Evolutionary conservation across 2,888 invertebrate species (phyloP).

Genomic region (Apamea anceps): DNA sequence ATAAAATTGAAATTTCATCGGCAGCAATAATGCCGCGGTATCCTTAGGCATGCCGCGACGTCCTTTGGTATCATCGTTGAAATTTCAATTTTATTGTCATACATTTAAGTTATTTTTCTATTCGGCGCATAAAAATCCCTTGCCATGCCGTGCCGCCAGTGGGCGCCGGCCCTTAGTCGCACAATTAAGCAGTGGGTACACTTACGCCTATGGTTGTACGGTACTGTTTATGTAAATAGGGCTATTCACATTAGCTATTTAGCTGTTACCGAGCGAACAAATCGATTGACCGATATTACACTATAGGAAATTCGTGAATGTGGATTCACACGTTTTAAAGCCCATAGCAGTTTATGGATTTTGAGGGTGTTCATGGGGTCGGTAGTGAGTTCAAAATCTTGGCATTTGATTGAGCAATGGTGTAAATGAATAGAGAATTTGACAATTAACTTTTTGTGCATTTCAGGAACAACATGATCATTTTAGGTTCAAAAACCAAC

Average conservation of each 20-base stretch:
- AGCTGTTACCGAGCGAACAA: neutral
- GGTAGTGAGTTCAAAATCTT: neutral
- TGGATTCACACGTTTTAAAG: neutral
- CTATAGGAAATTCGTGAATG: neutral
- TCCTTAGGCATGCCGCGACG: too few species aligned
- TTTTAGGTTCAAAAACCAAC: too few species aligned
- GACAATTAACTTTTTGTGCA: neutral
- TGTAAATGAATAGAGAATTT: neutral
- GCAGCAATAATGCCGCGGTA: too few species aligned
- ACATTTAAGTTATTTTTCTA: too few species aligned
- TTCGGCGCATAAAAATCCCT: too few species aligned
- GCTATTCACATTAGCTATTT: conserved; percentile 8
- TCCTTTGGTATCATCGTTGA: too few species aligned
- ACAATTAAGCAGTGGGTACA: neutral
- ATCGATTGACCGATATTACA: conserved; percentile 10
- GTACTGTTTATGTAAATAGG: conserved; percentile 12
- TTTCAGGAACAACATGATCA: too few species aligned
- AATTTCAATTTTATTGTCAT: too few species aligned
- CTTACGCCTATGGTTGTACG: neutral
- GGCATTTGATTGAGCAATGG: neutral
- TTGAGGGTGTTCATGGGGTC: neutral
- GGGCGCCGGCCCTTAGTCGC: too few species aligned
- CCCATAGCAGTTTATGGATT: neutral
- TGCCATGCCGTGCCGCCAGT: too few species aligned
- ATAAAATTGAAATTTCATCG: too few species aligned